Percentiles rank a stretch among this genome's conserved stretches.
Evolutionary conservation across 2,888 invertebrate genomes (phyloP).

Genomic region (Andricus quercusramuli): DNA sequence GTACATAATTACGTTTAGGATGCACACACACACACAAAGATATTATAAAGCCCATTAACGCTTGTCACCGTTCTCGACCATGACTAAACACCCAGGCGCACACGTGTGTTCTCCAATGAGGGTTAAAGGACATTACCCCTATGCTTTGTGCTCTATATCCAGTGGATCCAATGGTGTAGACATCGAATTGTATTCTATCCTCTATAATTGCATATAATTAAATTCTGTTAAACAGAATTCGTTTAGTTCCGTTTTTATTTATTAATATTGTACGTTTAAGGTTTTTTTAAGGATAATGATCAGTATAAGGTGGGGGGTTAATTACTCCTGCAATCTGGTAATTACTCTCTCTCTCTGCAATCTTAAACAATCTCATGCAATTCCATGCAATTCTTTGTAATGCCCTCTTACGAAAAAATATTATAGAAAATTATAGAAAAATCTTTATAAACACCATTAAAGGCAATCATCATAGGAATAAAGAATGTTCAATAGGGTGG

Average conservation of each 20-base stretch:
- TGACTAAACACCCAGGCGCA: constrained; percentile 66
- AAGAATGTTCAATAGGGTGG: too few relatives aligned
- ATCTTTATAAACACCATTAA: too few relatives aligned
- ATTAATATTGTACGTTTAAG: too few relatives aligned
- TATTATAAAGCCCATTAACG: constrained; percentile 68
- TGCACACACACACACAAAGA: not conserved
- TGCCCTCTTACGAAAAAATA: too few relatives aligned
- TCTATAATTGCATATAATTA: constrained; percentile 1
- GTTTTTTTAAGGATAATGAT: too few relatives aligned
- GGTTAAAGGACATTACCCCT: constrained; percentile 31
- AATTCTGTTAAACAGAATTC: not conserved
- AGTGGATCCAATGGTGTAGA: constrained; percentile 29
- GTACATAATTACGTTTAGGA: constrained; percentile 8
- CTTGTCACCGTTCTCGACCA: constrained; percentile 67
- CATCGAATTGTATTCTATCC: not conserved
- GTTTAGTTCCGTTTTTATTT: not conserved
- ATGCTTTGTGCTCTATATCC: constrained; percentile 54
- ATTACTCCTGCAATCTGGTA: too few relatives aligned
- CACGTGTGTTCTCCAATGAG: constrained; percentile 54
- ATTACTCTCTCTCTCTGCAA: too few relatives aligned
- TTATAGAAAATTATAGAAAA: too few relatives aligned
- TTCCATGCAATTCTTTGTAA: too few relatives aligned
- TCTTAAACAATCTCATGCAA: too few relatives aligned
- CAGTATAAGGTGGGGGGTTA: too few relatives aligned
- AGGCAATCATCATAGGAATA: too few relatives aligned